Conservation (phyloP, 2,113 vertebrate species). For the Erpornis zantholeuca region DNA sequence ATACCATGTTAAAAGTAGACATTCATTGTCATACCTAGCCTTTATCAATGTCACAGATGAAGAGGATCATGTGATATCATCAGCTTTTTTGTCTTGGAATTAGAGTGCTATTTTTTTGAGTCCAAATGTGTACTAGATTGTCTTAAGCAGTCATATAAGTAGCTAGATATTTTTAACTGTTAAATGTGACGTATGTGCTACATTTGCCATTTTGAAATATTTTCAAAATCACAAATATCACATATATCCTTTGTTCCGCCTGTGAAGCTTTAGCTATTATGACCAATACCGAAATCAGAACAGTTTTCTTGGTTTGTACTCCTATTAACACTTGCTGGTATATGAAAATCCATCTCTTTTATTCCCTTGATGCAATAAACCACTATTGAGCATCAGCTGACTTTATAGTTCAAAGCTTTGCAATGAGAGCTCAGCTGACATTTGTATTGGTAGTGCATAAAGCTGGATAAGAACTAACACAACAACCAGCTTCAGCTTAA, state of each 20-base stretch:
- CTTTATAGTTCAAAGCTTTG: neutral
- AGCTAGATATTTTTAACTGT: neutral
- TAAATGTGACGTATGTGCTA: neutral
- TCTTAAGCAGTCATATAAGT: neutral
- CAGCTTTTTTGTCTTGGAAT: neutral
- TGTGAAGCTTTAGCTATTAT: neutral
- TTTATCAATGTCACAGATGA: neutral
- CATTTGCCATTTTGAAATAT: neutral
- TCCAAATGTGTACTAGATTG: neutral
- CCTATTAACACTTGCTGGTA: neutral
- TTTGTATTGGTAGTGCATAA: neutral
- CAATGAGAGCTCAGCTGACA: neutral
- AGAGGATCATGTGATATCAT: neutral
- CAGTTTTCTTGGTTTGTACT: neutral
- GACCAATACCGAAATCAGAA: neutral
- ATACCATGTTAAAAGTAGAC: neutral
- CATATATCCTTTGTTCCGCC: neutral
- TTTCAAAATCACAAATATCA: neutral
- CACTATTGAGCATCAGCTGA: neutral
- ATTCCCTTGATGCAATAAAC: neutral
- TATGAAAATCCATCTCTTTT: neutral
- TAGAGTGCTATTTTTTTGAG: neutral
- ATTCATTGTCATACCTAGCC: fast-evolving
- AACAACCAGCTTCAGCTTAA: neutral
- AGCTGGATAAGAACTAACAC: neutral